A percentile compares a stretch with the other conserved stretches of the same genome.
Evolutionary conservation across 2,797 vertebrate species (phyloP).

Genomic region (Moxostoma hubbsi): DNA sequence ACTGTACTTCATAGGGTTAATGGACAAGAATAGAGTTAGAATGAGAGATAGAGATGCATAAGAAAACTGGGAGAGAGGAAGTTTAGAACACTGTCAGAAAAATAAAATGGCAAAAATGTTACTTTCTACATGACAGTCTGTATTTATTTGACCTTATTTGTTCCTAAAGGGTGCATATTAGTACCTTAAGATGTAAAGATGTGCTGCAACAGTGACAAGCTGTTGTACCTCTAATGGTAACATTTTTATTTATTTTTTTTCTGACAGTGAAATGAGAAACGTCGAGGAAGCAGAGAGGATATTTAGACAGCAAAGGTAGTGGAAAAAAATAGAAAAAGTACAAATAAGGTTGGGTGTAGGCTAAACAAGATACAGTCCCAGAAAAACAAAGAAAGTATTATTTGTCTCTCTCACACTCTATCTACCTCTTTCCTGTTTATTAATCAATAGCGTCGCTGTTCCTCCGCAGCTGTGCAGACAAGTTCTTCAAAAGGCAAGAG

Average conservation of each 20-base stretch:
- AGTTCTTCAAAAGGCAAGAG: conserved; percentile 10
- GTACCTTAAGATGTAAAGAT: no score
- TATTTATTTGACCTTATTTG: no score
- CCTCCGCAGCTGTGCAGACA: background rate
- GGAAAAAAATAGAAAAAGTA: background rate
- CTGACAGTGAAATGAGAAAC: background rate
- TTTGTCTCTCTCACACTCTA: conserved; percentile 1
- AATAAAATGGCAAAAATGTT: background rate
- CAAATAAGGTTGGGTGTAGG: conserved; percentile 12
- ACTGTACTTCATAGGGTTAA: conserved; percentile 2
- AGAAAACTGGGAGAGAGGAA: conserved; percentile 20
- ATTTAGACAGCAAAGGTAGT: background rate
- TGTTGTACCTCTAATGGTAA: no score
- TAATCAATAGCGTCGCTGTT: conserved; percentile 2
- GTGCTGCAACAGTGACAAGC: no score
- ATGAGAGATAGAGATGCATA: background rate
- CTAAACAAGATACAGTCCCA: background rate
- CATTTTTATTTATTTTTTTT: no score
- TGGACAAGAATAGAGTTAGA: background rate
- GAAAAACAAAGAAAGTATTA: conserved; percentile 7
- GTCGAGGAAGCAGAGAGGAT: background rate
- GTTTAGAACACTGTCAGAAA: background rate
- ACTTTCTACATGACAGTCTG: background rate
- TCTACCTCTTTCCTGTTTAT: conserved; percentile 18
- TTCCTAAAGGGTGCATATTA: no score